Percentiles rank a stretch among this genome's conserved stretches.
These are phyloP conservation scores for Gymnoscelis rufifasciata DNA, from an alignment of 2,888 invertebrate species.

Conservation along the genomic window DNA sequence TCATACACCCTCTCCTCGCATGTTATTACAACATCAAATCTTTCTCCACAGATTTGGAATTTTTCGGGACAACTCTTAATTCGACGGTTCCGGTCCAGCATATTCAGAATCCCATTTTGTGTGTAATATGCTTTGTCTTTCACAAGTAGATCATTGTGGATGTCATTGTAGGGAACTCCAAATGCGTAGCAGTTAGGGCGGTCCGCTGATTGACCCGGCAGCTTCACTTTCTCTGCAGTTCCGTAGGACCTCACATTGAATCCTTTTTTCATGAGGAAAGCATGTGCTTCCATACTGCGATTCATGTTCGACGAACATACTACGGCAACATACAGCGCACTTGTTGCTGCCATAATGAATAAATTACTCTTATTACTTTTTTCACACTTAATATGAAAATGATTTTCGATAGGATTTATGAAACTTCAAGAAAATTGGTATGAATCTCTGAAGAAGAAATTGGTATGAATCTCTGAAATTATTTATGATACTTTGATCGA, in stretches of 20 bases:
- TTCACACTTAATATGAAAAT: no score
- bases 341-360: no score
- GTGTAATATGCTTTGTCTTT: constrained; percentile 97
- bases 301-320: constrained; percentile 99
- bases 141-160: constrained; percentile 92
- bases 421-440: no score
- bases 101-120: constrained; percentile 98
- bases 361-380: no score
- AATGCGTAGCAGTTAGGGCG: constrained; percentile 98
- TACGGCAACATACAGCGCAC: constrained; percentile 93
- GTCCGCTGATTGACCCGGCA: constrained; percentile 96
- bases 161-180: constrained; percentile 95
- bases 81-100: constrained; percentile 97
- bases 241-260: constrained; percentile 97
- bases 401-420: no score
- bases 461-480: no score
- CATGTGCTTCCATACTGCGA: constrained; percentile 99
- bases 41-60: constrained; percentile 92
- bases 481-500: no score
- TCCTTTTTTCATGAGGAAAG: constrained; percentile 97
- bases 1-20: constrained; percentile 99
- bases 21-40: constrained; percentile 97
- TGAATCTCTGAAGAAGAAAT: no score
- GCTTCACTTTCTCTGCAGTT: constrained; percentile 96
- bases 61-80: constrained; percentile 96